Evolutionary conservation across 2,113 vertebrate genomes (phyloP).

Genomic region (Pandion haliaetus): DNA sequence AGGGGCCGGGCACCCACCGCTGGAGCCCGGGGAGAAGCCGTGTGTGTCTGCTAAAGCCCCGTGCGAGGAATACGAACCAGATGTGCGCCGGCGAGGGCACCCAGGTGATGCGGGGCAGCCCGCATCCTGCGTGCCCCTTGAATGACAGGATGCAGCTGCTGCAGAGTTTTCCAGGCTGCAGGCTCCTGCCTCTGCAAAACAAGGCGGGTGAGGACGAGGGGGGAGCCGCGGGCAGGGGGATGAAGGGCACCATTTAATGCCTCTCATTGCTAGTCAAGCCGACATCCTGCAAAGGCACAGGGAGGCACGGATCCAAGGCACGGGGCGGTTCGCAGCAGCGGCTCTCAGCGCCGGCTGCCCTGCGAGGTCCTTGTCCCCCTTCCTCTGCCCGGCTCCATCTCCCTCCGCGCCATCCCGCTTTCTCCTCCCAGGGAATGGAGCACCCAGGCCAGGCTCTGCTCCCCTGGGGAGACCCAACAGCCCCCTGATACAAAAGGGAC

Average conservation of each 20-base stretch:
- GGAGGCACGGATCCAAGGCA: neutral
- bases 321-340: accelerated
- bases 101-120: constrained; percentile 24
- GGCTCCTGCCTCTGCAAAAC: constrained; percentile 13
- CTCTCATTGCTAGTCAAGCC: neutral
- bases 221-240: neutral
- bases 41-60: neutral
- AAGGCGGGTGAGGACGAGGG: neutral
- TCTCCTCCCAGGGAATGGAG: neutral
- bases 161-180: neutral
- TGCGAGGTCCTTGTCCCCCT: neutral
- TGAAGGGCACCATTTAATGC: constrained; percentile 14
- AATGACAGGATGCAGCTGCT: constrained; percentile 64
- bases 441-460: neutral
- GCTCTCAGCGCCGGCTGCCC: neutral
- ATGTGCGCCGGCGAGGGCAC: neutral
- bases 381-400: neutral
- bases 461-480: neutral
- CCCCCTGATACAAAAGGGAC: neutral
- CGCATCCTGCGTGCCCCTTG: neutral
- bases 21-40: neutral
- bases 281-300: neutral
- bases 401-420: neutral
- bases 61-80: neutral
- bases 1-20: neutral